phyloP scores from a whole-genome alignment of 2,113 vertebrate species.

The Haplotaxodon microlepis region DNA sequence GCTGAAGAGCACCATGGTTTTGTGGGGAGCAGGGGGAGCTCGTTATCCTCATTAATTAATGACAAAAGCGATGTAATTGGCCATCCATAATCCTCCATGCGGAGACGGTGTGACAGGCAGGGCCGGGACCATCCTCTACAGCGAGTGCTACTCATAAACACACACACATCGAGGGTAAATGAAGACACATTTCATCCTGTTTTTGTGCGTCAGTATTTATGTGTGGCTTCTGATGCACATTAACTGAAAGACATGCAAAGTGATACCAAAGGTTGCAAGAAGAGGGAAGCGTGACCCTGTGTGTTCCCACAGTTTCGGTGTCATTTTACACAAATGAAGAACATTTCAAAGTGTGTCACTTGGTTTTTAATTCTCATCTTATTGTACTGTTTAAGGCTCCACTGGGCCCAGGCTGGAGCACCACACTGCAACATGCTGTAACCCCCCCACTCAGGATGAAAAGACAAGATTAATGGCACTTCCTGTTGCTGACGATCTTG shows the following conservation, averaged over 20 bases:
- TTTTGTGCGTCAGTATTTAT: neutral
- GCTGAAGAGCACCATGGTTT: constrained; percentile 64
- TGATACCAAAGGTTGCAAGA: neutral
- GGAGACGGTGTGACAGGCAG: constrained; percentile 69
- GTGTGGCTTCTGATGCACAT: neutral
- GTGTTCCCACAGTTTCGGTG: neutral
- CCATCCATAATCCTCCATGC: constrained; percentile 79
- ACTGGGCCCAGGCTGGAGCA: constrained; percentile 11
- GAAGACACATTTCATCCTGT: constrained; percentile 41
- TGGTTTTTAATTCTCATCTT: constrained; percentile 12
- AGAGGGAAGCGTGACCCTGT: neutral
- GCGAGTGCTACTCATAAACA: constrained; percentile 60
- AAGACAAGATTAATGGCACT: constrained; percentile 91
- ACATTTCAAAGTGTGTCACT: neutral
- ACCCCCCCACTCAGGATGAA: constrained; percentile 66
- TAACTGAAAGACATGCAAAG: neutral
- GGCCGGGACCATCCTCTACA: constrained; percentile 43
- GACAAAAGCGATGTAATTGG: constrained; percentile 77
- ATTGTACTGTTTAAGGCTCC: constrained; percentile 35
- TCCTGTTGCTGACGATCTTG: constrained; percentile 78
- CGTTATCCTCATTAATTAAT: constrained; percentile 70
- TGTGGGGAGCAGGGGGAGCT: constrained; percentile 62
- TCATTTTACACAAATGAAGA: neutral
- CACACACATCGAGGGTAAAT: constrained; percentile 44
- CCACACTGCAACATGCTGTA: constrained; percentile 33